Conservation (phyloP, 2,113 vertebrate genomes). For the Cyprinodon tularosa region DNA sequence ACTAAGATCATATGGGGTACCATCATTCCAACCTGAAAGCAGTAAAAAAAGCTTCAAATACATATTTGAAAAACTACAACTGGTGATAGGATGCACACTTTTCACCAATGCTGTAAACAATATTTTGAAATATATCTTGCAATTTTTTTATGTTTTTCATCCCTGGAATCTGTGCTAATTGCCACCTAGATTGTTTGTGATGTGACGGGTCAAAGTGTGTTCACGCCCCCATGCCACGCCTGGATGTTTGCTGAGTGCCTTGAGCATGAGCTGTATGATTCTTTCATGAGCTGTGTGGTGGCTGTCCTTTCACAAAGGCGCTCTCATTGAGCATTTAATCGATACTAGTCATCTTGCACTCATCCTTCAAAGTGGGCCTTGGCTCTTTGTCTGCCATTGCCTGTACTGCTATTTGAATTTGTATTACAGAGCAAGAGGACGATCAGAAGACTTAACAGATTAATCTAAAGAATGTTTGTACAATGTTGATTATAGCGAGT, state of each 20-base stretch:
- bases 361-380: conserved; percentile 69
- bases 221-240: conserved; percentile 39
- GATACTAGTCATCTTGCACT: conserved; percentile 79
- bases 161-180: conserved; percentile 28
- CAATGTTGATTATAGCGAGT: conserved; percentile 62
- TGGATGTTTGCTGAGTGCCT: conserved; percentile 59
- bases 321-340: conserved; percentile 77
- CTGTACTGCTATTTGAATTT: conserved; percentile 74
- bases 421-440: conserved; percentile 67
- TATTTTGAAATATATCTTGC: conserved; percentile 3
- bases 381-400: conserved; percentile 65
- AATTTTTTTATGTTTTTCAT: conserved; percentile 41
- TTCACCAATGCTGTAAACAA: not conserved
- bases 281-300: conserved; percentile 73
- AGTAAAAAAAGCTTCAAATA: too few species aligned
- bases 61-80: too few species aligned
- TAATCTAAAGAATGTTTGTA: conserved; percentile 70
- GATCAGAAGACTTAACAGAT: conserved; percentile 74
- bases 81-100: not conserved
- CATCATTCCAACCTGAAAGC: too few species aligned
- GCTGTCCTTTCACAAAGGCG: conserved; percentile 64
- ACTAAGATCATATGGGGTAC: not conserved
- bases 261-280: conserved; percentile 62
- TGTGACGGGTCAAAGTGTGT: conserved; percentile 33
- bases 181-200: conserved; percentile 22